A percentile compares a stretch with the other conserved stretches of the same genome.
Evolutionary conservation across 1,140 invertebrate species (phyloP).

Genomic region (Dendroctonus valens): DNA sequence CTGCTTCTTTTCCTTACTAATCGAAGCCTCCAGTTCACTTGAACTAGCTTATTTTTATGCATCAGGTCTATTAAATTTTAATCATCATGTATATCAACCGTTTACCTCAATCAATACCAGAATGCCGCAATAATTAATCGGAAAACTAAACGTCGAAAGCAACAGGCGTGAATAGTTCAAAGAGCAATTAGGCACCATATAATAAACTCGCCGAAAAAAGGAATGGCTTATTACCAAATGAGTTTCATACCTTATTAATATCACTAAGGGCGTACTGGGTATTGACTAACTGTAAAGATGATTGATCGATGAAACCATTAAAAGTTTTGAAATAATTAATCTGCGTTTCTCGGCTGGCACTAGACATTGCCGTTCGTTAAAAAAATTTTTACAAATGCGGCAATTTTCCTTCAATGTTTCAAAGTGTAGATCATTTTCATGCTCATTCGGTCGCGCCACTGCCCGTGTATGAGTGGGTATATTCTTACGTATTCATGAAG

Average conservation of each 20-base stretch:
- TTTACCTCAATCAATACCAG: too few relatives aligned
- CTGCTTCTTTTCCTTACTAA: too few relatives aligned
- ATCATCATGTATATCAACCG: too few relatives aligned
- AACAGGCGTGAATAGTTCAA: too few relatives aligned
- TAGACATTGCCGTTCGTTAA: conserved; percentile 22
- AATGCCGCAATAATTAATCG: too few relatives aligned
- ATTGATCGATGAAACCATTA: conserved; percentile 41
- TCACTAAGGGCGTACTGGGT: conserved; percentile 23
- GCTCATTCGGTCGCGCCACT: too few relatives aligned
- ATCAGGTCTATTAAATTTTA: too few relatives aligned
- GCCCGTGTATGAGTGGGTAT: neutral
- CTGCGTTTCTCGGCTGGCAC: conserved; percentile 36
- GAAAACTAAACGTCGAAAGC: too few relatives aligned
- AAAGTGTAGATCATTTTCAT: neutral
- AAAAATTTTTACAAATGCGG: neutral
- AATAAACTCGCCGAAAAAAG: neutral
- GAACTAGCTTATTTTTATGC: too few relatives aligned
- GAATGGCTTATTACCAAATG: neutral
- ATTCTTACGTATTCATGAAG: conserved; percentile 22
- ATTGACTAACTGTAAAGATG: conserved; percentile 42
- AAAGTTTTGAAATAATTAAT: conserved; percentile 42
- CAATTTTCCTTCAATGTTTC: neutral
- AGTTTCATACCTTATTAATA: conserved; percentile 24
- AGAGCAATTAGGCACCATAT: too few relatives aligned
- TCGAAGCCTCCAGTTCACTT: too few relatives aligned